Base-by-base conservation (phyloP, 2,888 invertebrate species). In the Harpalus rubripes region DNA sequence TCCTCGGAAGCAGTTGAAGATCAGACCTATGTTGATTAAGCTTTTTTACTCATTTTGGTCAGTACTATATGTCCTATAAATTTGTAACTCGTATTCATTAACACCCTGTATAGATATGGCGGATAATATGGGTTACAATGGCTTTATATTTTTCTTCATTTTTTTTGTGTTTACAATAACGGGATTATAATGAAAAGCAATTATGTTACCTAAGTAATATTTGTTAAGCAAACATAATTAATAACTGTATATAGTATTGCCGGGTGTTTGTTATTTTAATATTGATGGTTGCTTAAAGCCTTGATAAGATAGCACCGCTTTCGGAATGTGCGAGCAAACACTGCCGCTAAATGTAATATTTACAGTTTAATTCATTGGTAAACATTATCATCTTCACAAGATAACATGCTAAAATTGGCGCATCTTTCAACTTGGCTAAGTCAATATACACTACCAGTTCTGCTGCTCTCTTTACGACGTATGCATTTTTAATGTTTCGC, bases 361-460 rank as follows among this genome's bases (percentile, higher is more conserved):
- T 68, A 68, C 68, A 68, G 32, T 68, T 39, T 68, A 68, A 68
- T 68, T 68, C 15, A 22, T 68, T n/a, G 68, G 39, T 32, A 68
- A 68, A 68, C 32, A 68, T 68, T 68, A 68, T 68, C 68, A 68
- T 68, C 68, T 68, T 39, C 39, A 7, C 39, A 15, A 68, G 68
- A 68, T 68, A 68, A 68, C 68, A 68, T 39, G 68, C n/a, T 68
- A 68, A 63, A 68, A 68, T 68, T 68, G 68, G 39, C 68, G 39
- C 68, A 68, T 68, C 68, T 68, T 68, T 68, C 68, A 68, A 68
- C n/a, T 39, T n/a, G 10, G 6, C 15, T 68, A n/a, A 39, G 15
- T 39, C 32, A 68, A 68, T 15, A 68, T 15, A 52, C 12, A 39
- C 12, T 68, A n/a, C 12, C 12, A 39, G 32, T 12, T 68, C 7